These are phyloP conservation scores for Myotis vivesi DNA, from an alignment of 2,797 vertebrate species.

Conservation along the genomic window DNA sequence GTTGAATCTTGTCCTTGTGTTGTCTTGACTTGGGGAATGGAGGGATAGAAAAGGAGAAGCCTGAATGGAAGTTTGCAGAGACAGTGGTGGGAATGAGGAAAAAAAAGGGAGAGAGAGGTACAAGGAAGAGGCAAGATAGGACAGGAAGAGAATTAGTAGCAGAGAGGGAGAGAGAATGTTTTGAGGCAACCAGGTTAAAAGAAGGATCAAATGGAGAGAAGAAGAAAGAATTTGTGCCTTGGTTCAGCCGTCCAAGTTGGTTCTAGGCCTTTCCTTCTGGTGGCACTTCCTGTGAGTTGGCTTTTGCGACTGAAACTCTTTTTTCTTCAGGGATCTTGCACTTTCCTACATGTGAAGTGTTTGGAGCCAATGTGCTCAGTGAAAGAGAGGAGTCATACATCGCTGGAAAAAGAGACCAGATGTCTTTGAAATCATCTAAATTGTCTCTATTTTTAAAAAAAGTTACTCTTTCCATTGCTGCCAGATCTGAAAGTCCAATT, in stretches of 20 bases:
- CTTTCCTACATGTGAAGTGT: slow-evolving; percentile 62
- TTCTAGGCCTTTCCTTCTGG: not conserved
- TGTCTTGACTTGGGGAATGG: not conserved
- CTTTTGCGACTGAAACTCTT: slow-evolving; percentile 15
- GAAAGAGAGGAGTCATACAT: slow-evolving; percentile 79
- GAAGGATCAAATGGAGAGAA: not conserved
- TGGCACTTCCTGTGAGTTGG: not conserved
- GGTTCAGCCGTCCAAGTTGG: not conserved
- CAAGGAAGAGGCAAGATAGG: not conserved
- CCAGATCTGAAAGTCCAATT: slow-evolving; percentile 83
- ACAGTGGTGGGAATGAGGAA: not conserved
- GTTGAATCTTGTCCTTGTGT: not conserved
- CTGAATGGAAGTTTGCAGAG: not conserved
- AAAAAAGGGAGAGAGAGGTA: not conserved
- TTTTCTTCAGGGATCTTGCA: slow-evolving; percentile 61
- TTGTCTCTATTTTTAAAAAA: slow-evolving; percentile 77
- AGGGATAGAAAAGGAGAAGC: not conserved
- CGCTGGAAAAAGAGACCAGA: slow-evolving; percentile 84
- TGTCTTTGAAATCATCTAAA: slow-evolving; percentile 85
- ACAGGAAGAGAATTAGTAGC: not conserved
- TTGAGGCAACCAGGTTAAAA: not conserved
- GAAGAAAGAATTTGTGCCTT: not conserved
- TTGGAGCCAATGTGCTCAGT: slow-evolving; percentile 77
- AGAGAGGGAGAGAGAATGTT: not conserved
- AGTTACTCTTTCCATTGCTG: slow-evolving; percentile 80